Percentiles rank a stretch among this genome's conserved stretches.
Evolutionary conservation across 2,113 vertebrate genomes (phyloP).

Genomic region (Trichechus manatus): DNA sequence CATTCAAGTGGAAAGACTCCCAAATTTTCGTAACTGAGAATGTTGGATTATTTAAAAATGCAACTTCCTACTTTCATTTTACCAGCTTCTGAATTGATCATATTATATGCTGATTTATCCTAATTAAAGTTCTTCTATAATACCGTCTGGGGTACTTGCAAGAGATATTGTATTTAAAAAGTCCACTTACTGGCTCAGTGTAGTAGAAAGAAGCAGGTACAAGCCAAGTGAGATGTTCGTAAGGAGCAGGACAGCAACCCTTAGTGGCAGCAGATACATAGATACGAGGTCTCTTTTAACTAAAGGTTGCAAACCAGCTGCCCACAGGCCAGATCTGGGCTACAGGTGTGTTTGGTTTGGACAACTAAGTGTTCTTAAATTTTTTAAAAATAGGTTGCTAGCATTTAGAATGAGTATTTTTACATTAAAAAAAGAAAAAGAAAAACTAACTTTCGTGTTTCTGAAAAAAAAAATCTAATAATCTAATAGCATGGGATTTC

Average conservation of each 20-base stretch:
- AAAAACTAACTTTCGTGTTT: neutral
- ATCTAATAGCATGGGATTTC: neutral
- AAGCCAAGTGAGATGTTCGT: neutral
- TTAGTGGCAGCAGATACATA: neutral
- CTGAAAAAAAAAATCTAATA: neutral
- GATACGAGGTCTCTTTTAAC: neutral
- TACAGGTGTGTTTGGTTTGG: neutral
- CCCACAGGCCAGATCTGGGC: neutral
- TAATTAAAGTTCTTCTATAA: neutral
- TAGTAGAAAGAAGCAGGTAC: neutral
- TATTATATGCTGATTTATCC: neutral
- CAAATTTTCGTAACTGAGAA: neutral
- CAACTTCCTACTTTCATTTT: neutral
- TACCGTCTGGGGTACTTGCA: neutral
- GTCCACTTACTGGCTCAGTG: neutral
- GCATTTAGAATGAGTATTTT: neutral
- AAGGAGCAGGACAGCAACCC: neutral
- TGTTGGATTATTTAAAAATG: neutral
- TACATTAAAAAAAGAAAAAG: neutral
- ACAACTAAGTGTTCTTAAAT: neutral
- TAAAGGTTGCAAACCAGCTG: neutral
- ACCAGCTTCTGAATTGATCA: neutral
- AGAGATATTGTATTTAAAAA: neutral
- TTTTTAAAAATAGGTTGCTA: neutral
- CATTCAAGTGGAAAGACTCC: neutral